Conservation (phyloP, 1,140 invertebrate species). For the Solenopsis fugax region DNA sequence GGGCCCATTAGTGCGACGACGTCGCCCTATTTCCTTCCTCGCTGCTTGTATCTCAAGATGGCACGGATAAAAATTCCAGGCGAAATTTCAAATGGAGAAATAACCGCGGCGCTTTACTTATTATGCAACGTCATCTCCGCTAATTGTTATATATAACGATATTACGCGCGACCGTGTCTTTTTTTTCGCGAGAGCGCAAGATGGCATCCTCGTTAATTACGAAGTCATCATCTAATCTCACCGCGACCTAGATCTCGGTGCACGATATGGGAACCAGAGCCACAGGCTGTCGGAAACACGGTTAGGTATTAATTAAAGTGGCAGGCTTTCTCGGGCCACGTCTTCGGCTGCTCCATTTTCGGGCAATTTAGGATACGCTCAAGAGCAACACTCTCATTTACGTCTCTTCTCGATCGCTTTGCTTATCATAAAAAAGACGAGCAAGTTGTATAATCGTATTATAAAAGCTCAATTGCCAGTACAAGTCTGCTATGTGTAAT, state of each 20-base stretch:
- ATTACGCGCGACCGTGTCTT: not conserved
- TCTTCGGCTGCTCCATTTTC: constrained; percentile 54
- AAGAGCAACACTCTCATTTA: constrained; percentile 22
- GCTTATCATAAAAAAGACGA: not conserved
- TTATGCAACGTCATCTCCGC: constrained; percentile 7
- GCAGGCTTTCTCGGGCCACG: constrained; percentile 36
- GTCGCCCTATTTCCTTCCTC: constrained; percentile 8
- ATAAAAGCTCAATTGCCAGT: not conserved
- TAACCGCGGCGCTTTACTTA: constrained; percentile 14
- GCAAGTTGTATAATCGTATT: not conserved
- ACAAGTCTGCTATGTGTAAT: not conserved
- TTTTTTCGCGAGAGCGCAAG: constrained; percentile 6
- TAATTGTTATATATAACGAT: constrained; percentile 29
- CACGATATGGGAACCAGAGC: constrained; percentile 53
- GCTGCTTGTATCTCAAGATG: not conserved
- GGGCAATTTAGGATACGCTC: constrained; percentile 49
- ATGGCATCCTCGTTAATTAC: constrained; percentile 57
- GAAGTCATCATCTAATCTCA: constrained; percentile 62
- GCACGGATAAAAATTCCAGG: constrained; percentile 26
- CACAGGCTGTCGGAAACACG: constrained; percentile 62
- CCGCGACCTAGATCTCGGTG: constrained; percentile 55
- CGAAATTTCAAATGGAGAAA: constrained; percentile 2
- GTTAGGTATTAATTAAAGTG: constrained; percentile 66
- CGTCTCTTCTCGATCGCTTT: constrained; percentile 9
- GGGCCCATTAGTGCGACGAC: constrained; percentile 51